Evolutionary conservation across 1,140 invertebrate species (phyloP), one percentile per base, ranked within the genome.

Genomic region (Lutraria rhynchaena): DNA sequence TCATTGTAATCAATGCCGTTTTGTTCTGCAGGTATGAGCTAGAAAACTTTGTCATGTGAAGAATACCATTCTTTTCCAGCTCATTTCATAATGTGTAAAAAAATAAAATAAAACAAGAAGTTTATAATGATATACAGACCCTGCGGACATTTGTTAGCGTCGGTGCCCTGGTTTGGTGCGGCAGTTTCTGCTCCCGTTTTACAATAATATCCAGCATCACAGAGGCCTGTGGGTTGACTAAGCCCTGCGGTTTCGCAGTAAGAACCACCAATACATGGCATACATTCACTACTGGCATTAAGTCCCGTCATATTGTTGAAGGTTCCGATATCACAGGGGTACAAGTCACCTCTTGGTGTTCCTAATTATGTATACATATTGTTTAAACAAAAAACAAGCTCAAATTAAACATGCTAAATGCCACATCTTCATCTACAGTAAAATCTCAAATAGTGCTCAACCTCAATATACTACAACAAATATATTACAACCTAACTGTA

Each of bases 131-230:
- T 41, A 24, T 51, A 33, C 55, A 69, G 46, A 90, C 89, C 89
- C 86, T 89, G 89, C 51, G 90, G 90, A 74, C 90, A 91, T 53
- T 88, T 77, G 35, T 89, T 81, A 46, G 89, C 90, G 81, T 89
- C 77, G 33, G 76, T 70, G 11, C 81, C 86, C 73, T 91, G 90
- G 46, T 86, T 89, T 0, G 90, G 90, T 27, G 89, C 84, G 35
- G 85, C 77, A 7, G 86, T 86, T 55, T 83, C 69, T 9, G 89
- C 89, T 63, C 77, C 86, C 31, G 71, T 58, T 24, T 86, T 83
- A 81, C 89, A 91, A 78, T 73, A 91, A 71, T 89, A 91, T 15
- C 90, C 90, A 35, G 88, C 76, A 73, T 82, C 61, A 83, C 90
- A 91, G 22, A 82, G 85, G 0, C 83, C 89, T 27, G 87, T 85